Base-by-base conservation (phyloP, 1,140 invertebrate genomes). In the Riptortus pedestris region DNA sequence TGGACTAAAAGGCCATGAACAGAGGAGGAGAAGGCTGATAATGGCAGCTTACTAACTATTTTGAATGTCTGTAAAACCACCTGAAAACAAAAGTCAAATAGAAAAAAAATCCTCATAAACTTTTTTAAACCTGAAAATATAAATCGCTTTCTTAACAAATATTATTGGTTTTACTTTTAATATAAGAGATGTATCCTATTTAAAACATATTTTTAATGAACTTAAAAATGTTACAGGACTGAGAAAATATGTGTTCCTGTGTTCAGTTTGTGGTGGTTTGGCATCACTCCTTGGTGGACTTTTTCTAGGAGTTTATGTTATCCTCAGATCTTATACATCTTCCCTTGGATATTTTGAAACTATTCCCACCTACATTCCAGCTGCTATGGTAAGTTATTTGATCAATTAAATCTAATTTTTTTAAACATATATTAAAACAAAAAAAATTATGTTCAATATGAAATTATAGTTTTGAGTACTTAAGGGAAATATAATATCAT, bases 261-360 rank as follows among this genome's bases (percentile, higher is more conserved):
- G 86, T 72, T 82, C 84, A 57, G 81, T 84, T 43, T 88, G 85
- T 70, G 87, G 86, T 12, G 83, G 83, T 22, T 73, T 86, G 11
- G 84, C 85, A 31, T 82, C 85, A 43, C 78, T 87, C 24, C 76
- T 89, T 57, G 87, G 87, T 29, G 80, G 83, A 43, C 77, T 88
- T 64, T 89, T 89, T 72, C 75, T 89, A 48, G 81, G 83, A 33
- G 84, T 90, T 45, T 88, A 88, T 72, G 85, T 86, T 67, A 78
- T 89, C 43, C 77, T 90, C 5, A 80, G 86, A 65, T 85, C 85
- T 22, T 87, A 88, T 72, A 90, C 87, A 28, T 85, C 86, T 2
- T 88, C 86, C 16, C 78, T 90, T 65, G 84, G 86, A 29, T 86
- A 87, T 70, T 89, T 90, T 72, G 87, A 90, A 75, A 89, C 87